These are phyloP conservation scores for Perizoma flavofasciatum DNA, from an alignment of 2,888 invertebrate genomes.

Conservation along the genomic window DNA sequence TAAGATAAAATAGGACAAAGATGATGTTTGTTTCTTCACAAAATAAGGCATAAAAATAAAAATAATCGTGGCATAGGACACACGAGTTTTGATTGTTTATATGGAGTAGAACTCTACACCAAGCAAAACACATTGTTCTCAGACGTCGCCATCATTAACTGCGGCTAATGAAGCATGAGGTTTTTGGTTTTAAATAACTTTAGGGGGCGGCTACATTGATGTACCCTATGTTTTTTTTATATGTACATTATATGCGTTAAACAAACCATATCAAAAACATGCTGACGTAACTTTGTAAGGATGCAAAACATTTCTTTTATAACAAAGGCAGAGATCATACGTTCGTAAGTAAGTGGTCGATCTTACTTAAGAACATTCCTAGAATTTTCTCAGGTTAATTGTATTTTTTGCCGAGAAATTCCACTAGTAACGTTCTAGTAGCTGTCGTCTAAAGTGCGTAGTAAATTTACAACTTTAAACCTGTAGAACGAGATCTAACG, in stretches of 20 bases:
- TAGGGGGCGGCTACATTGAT: conserved; percentile 67
- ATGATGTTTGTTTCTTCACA: neutral
- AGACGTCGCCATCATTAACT: conserved; percentile 79
- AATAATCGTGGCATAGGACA: too few species aligned
- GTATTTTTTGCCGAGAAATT: conserved; percentile 51
- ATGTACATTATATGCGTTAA: conserved; percentile 67
- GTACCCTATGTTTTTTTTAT: conserved; percentile 70
- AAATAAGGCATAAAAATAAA: neutral
- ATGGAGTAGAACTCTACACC: neutral
- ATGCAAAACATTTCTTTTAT: conserved; percentile 43
- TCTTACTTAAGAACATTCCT: conserved; percentile 49
- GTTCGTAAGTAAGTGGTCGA: conserved; percentile 39
- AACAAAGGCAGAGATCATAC: conserved; percentile 38
- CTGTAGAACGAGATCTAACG: conserved; percentile 68
- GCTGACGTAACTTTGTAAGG: conserved; percentile 66
- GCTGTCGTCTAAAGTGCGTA: conserved; percentile 68
- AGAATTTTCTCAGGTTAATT: conserved; percentile 50
- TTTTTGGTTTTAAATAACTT: conserved; percentile 80
- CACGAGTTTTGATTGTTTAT: neutral
- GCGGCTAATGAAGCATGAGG: conserved; percentile 81
- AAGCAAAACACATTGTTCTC: conserved; percentile 60
- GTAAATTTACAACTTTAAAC: conserved; percentile 70
- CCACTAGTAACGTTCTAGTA: conserved; percentile 70
- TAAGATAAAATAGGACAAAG: neutral
- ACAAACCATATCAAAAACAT: conserved; percentile 70